phyloP scores from a whole-genome alignment of 2,797 vertebrate genomes.

The Parambassis ranga region DNA sequence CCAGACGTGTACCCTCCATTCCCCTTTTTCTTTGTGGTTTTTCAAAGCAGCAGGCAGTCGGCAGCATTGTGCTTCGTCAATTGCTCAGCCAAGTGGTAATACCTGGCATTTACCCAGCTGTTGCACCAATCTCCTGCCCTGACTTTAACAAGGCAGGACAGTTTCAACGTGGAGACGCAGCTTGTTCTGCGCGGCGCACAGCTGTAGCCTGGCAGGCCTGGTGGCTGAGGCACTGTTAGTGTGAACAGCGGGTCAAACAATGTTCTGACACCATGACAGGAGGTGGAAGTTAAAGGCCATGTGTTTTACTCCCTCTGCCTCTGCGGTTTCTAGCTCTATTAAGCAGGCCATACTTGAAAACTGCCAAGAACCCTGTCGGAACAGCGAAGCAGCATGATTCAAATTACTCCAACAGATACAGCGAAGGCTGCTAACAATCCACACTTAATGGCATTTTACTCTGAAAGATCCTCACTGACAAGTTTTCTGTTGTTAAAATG shows the following conservation, averaged over 20 bases:
- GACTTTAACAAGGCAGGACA: slow-evolving; percentile 49
- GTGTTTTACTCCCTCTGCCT: slow-evolving; percentile 36
- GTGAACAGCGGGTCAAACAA: slow-evolving; percentile 49
- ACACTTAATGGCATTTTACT: slow-evolving; percentile 5
- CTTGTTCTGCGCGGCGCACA: slow-evolving; percentile 31
- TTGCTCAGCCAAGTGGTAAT: slow-evolving; percentile 30
- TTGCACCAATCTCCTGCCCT: slow-evolving; percentile 39
- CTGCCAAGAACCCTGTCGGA: slow-evolving; percentile 55
- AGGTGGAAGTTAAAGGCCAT: slow-evolving; percentile 44
- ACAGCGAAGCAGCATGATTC: neutral
- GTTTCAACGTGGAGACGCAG: slow-evolving; percentile 35
- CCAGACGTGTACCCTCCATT: slow-evolving; percentile 23
- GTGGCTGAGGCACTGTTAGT: slow-evolving; percentile 18
- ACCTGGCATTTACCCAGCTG: slow-evolving; percentile 56
- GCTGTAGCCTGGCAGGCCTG: slow-evolving; percentile 31
- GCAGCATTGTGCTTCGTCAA: slow-evolving; percentile 8
- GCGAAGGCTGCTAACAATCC: neutral
- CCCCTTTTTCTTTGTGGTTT: neutral
- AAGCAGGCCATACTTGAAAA: slow-evolving; percentile 24
- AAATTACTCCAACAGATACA: neutral
- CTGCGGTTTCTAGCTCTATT: slow-evolving; percentile 25
- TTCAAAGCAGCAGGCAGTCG: slow-evolving; percentile 36
- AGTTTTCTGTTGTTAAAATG: neutral
- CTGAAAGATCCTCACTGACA: slow-evolving; percentile 3
- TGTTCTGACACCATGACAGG: slow-evolving; percentile 52